Evolutionary conservation across 2,113 vertebrate species (phyloP), one percentile per base, ranked within the genome.

Genomic region (Calyptomena viridis): DNA sequence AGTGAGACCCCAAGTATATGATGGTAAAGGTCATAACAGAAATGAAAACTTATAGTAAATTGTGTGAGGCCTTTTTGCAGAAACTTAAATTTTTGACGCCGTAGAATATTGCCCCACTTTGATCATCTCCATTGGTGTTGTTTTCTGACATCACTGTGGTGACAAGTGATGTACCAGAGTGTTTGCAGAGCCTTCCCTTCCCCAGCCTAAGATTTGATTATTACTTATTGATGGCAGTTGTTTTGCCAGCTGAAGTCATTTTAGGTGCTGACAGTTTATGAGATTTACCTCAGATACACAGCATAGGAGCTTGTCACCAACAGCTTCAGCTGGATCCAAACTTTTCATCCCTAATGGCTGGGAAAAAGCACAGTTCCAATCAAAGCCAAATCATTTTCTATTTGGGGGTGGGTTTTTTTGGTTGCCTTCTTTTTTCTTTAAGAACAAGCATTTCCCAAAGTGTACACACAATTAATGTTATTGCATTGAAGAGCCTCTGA

Each of bases 351-450:
- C 53, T 11, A 52, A 39, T 1, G 2, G 37, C 3, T 66, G 33
- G 5, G 8, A 22, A 40, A 75, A 89, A 67, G 9, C 18, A 78
- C 25, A 37, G 12, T 33, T 22, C 21, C 0, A 0, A 49, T 60
- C 18, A 39, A 68, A 94, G n/a, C 18, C 25, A 82, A 78, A 44
- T 0, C 2, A 49, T 47, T 69, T 66, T 4, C 14, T n/a, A n/a
- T 19, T 12, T 81, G 10, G 2, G 33, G 5, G 40, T 44, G 73
- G 12, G 15, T 37, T 59, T 59, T 64, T 60, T n/a, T 12, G 2
- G 15, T 53, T 55, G 33, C 11, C 17, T 72, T 17, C 8, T 15
- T 37, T 15, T 37, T 88, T 25, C 80, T 37, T n/a, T 40, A 67
- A 81, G 94, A 74, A 14, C 40, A 93, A 89, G 31, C 17, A 76